A percentile compares a stretch with the other conserved stretches of the same genome.
phyloP scores from a whole-genome alignment of 2,888 invertebrate species.

The Agrilus biguttatus region DNA sequence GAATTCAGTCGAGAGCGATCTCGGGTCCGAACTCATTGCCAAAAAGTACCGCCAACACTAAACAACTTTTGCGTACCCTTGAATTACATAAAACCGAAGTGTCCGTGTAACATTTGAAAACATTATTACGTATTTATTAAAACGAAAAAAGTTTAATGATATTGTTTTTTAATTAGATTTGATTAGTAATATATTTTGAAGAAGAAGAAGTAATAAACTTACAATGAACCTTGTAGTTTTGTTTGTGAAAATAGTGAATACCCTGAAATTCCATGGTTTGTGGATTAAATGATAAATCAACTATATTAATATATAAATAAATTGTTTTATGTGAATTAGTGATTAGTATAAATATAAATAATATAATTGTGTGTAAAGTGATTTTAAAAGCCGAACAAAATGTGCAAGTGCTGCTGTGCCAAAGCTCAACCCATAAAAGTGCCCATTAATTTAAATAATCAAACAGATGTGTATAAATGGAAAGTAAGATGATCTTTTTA shows the following conservation, averaged over 20 bases:
- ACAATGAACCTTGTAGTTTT: background rate
- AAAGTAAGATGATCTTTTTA: constrained; percentile 19
- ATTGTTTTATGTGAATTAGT: too few relatives aligned
- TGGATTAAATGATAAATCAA: constrained; percentile 1
- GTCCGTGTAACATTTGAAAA: too few relatives aligned
- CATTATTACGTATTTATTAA: too few relatives aligned
- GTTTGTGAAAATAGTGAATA: background rate
- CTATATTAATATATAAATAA: too few relatives aligned
- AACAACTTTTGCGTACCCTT: constrained; percentile 2
- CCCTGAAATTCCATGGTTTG: constrained; percentile 1
- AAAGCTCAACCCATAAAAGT: constrained; percentile 55
- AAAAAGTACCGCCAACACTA: constrained; percentile 1
- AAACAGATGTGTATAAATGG: constrained; percentile 57
- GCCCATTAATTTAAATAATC: constrained; percentile 61
- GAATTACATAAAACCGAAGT: too few relatives aligned
- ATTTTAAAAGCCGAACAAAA: constrained; percentile 2
- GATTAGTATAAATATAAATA: too few relatives aligned
- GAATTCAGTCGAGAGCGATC: constrained; percentile 8
- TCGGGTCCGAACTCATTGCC: too few relatives aligned
- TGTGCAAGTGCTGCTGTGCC: constrained; percentile 51
- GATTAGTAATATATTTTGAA: too few relatives aligned
- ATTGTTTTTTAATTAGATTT: too few relatives aligned
- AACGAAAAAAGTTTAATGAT: too few relatives aligned
- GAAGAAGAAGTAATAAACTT: too few relatives aligned
- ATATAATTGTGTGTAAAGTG: background rate